These are phyloP conservation scores for Tympanoctomys barrerae DNA, from an alignment of 2,797 vertebrate genomes.

Conservation along the genomic window DNA sequence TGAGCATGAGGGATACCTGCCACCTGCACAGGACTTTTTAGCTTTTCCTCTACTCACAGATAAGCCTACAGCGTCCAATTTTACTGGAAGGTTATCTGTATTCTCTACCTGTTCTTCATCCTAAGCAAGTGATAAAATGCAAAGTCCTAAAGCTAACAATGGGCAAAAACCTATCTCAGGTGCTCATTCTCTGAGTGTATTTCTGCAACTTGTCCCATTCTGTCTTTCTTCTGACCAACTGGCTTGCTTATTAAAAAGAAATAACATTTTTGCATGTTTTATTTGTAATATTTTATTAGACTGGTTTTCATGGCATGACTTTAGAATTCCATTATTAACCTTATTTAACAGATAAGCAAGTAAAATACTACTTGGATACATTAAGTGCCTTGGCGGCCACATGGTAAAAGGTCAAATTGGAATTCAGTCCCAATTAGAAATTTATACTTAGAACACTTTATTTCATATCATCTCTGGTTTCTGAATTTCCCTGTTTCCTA, in stretches of 20 bases:
- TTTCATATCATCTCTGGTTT: not conserved
- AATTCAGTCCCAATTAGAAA: not conserved
- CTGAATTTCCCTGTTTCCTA: not conserved
- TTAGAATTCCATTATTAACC: not conserved
- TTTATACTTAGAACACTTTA: not conserved
- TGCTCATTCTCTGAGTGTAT: not conserved
- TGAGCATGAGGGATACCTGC: not conserved
- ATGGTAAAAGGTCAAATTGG: not conserved
- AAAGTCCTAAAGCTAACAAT: not conserved
- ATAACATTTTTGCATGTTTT: not conserved
- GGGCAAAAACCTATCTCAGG: not conserved
- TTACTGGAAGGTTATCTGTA: not conserved
- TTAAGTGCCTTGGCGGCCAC: not conserved
- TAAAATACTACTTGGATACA: not conserved
- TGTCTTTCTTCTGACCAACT: not conserved
- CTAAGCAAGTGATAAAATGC: not conserved
- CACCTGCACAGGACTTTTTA: not conserved
- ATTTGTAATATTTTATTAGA: not conserved
- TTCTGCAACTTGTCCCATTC: slow-evolving; percentile 3
- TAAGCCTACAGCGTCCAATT: not conserved
- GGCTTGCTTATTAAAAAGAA: not conserved
- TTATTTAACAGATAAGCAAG: slow-evolving; percentile 5
- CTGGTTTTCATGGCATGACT: not conserved
- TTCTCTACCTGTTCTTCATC: not conserved
- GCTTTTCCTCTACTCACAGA: not conserved